phyloP scores from a whole-genome alignment of 2,113 vertebrate species.

The Chaetops frenatus region DNA sequence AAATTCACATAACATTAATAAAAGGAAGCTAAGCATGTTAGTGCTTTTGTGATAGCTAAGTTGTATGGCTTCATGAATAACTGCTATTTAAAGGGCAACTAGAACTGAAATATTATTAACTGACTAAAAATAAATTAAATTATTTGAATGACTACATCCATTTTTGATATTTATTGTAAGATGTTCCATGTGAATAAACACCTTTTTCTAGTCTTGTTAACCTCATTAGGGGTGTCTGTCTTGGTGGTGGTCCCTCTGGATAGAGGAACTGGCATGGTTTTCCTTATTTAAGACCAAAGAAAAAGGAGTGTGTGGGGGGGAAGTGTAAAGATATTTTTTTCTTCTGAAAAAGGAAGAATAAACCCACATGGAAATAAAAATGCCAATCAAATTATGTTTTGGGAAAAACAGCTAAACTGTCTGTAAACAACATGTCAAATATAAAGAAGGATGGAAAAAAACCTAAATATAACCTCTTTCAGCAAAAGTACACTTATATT shows the following conservation, averaged over 20 bases:
- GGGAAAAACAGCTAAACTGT: not conserved
- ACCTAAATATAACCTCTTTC: not conserved
- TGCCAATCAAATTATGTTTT: not conserved
- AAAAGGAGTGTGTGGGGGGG: accelerated
- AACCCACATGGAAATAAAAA: not conserved
- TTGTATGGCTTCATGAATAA: not conserved
- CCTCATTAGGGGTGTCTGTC: not conserved
- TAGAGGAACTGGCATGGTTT: not conserved
- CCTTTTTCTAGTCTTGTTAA: not conserved
- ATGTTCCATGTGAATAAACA: not conserved
- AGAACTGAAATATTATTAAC: not conserved
- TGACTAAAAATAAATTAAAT: not conserved
- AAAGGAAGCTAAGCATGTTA: not conserved
- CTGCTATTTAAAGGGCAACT: not conserved
- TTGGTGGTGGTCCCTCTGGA: not conserved
- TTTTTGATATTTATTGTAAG: not conserved
- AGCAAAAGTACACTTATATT: not conserved
- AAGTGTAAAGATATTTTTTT: not conserved
- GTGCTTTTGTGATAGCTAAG: not conserved
- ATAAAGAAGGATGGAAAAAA: not conserved
- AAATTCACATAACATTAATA: not conserved
- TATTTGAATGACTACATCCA: not conserved
- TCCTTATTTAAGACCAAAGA: not conserved
- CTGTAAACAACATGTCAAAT: not conserved
- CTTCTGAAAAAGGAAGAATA: not conserved